Percentiles rank a stretch among this genome's conserved stretches.
phyloP scores from a whole-genome alignment of 2,888 invertebrate species.

The Micropterix aruncella region DNA sequence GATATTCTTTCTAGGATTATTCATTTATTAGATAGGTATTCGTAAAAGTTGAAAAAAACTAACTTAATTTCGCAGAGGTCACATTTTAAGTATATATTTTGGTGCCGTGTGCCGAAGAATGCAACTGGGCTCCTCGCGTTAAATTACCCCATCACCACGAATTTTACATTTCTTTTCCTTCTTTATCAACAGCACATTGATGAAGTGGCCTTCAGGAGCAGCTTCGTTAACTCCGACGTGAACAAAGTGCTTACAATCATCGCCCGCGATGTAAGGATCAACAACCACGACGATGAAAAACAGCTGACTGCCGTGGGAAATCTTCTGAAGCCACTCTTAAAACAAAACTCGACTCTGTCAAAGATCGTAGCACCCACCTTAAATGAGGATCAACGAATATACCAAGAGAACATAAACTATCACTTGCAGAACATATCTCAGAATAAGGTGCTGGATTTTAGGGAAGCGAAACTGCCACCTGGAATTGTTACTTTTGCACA shows the following conservation, averaged over 20 bases:
- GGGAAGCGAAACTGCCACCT: slow-evolving; percentile 62
- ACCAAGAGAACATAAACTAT: slow-evolving; percentile 14
- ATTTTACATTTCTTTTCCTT: slow-evolving; percentile 4
- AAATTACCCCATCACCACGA: background rate
- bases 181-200: slow-evolving; percentile 57
- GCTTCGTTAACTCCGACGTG: slow-evolving; percentile 78
- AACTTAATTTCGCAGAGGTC: slow-evolving; percentile 1
- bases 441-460: slow-evolving; percentile 44
- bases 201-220: slow-evolving; percentile 73
- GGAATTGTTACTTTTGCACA: slow-evolving; percentile 73
- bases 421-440: slow-evolving; percentile 16
- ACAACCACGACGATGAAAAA: slow-evolving; percentile 53
- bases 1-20: background rate
- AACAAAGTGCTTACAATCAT: slow-evolving; percentile 72
- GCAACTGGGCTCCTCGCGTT: too few relatives aligned
- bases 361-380: slow-evolving; percentile 12
- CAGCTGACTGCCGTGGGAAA: slow-evolving; percentile 30
- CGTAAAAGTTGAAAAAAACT: slow-evolving; percentile 2
- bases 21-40: background rate
- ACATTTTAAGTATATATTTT: slow-evolving; percentile 3
- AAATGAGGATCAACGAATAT: slow-evolving; percentile 14
- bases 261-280: slow-evolving; percentile 67
- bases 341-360: slow-evolving; percentile 25
- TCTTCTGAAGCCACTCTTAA: slow-evolving; percentile 32
- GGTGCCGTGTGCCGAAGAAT: background rate